Conservation (phyloP, 2,797 vertebrate genomes). For the Aldrovandia affinis region DNA sequence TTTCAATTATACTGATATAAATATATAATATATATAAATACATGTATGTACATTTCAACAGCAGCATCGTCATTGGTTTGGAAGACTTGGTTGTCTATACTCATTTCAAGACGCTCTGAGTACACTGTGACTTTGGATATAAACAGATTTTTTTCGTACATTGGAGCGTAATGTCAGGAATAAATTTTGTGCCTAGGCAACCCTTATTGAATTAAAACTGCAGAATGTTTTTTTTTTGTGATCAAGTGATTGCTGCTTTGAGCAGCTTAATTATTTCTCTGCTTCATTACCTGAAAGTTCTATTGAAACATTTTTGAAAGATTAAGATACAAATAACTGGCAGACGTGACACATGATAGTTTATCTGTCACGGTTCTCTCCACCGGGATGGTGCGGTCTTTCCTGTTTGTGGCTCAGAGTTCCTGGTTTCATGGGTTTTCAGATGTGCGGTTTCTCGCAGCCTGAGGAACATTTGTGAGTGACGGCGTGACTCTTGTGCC, state of each 20-base stretch:
- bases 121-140: not conserved
- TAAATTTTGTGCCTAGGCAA: not conserved
- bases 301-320: not conserved
- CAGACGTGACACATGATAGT: slow-evolving; percentile 13
- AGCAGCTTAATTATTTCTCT: slow-evolving; percentile 54
- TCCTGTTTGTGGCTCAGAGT: slow-evolving; percentile 48
- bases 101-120: slow-evolving; percentile 34
- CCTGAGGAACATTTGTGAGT: not conserved
- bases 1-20: not conserved
- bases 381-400: slow-evolving; percentile 64
- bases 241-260: slow-evolving; percentile 67
- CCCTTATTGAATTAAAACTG: slow-evolving; percentile 25
- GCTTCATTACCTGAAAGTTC: not conserved
- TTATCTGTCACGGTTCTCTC: slow-evolving; percentile 51
- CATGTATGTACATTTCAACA: not conserved
- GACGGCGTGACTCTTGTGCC: slow-evolving; percentile 53
- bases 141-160: slow-evolving; percentile 51
- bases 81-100: slow-evolving; percentile 52
- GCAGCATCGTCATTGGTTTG: not conserved
- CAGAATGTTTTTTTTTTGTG: slow-evolving; percentile 58
- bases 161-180: slow-evolving; percentile 61
- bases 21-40: not conserved
- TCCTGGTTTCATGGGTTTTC: not conserved
- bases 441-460: not conserved
- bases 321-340: not conserved